Base-by-base conservation (phyloP, 2,797 vertebrate genomes). In the Hafferia zeledoni region DNA sequence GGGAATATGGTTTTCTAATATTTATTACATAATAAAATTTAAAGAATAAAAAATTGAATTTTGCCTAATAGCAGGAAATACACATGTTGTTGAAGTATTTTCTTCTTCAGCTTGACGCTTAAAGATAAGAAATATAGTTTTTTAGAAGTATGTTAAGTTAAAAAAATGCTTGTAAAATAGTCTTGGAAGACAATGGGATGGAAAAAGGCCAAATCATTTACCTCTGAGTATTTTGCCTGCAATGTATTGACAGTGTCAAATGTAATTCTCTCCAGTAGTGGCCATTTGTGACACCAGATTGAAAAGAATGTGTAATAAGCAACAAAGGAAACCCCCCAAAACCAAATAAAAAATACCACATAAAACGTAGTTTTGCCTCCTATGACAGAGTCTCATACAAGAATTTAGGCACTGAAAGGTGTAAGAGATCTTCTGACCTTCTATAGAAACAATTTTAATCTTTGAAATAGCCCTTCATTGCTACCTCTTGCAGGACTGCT, bases 1-100 rank as follows among this genome's bases (percentile, higher is more conserved):
- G 91, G 96, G 91, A 96, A 96, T 94, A 95, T 57, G 52, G 75
- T 97, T 96, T 96, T 89, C 88, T 97, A 95, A 96, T 93, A 65
- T 97, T 97, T 87, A 97, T 97, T 96, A 86, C 79, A 89, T 91
- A 93, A 95, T 97, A 96, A 97, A 97, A 95, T 96, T 87, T 94
- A 97, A 98, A 97, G 77, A 97, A 94, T 94, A 90, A 93, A 77
- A 88, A 86, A 37, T 14, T 6, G 31, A 74, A 86, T 91, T 95
- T 95, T 95, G 15, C 89, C 70, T 53, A 92, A 53, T 87, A 86
- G 76, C 23, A 79, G 63, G 47, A 90, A 90, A 71, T 76, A 56
- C 67, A 72, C 27, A 61, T 31, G 44, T 82, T 63, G 37, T 22
- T 76, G 63, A 83, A 57, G 39, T 30, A 61, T 88, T 93, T 91